phyloP scores from a whole-genome alignment of 2,888 invertebrate species.

The Melanostoma mellinum region DNA sequence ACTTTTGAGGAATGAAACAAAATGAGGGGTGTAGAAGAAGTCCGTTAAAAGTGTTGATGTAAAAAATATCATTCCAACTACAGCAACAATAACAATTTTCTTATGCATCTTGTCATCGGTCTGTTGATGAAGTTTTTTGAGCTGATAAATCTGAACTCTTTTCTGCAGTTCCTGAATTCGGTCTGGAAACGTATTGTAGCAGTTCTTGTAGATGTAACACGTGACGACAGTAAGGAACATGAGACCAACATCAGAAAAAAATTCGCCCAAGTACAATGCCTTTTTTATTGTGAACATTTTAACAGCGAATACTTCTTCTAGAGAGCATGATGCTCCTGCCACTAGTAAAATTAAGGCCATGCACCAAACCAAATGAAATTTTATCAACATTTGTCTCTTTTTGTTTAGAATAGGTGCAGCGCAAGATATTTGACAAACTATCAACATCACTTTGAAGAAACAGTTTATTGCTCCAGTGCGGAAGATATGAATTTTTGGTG shows the following conservation, averaged over 20 bases:
- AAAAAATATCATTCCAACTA: background rate
- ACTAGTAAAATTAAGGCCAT: background rate
- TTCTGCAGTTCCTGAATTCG: constrained; percentile 37
- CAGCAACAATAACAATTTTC: background rate
- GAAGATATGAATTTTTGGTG: background rate
- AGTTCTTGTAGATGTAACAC: constrained; percentile 39
- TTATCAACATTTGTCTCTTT: background rate
- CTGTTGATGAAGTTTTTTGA: background rate
- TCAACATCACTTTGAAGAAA: constrained; percentile 6
- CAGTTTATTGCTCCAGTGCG: background rate
- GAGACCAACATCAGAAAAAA: constrained; percentile 67
- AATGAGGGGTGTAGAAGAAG: constrained; percentile 55
- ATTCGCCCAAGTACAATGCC: constrained; percentile 73
- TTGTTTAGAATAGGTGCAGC: constrained; percentile 40
- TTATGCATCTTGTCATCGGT: background rate
- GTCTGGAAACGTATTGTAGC: constrained; percentile 30
- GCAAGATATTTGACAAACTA: constrained; percentile 48
- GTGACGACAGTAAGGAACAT: constrained; percentile 60
- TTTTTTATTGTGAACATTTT: constrained; percentile 73
- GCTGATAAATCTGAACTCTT: constrained; percentile 26
- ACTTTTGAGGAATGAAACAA: constrained; percentile 38
- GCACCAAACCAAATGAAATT: constrained; percentile 43
- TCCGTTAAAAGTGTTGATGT: constrained; percentile 32
- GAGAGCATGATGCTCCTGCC: constrained; percentile 6
- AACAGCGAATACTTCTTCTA: constrained; percentile 5